These are phyloP conservation scores for Caracal caracal DNA, from an alignment of 2,113 vertebrate species.

Conservation along the genomic window DNA sequence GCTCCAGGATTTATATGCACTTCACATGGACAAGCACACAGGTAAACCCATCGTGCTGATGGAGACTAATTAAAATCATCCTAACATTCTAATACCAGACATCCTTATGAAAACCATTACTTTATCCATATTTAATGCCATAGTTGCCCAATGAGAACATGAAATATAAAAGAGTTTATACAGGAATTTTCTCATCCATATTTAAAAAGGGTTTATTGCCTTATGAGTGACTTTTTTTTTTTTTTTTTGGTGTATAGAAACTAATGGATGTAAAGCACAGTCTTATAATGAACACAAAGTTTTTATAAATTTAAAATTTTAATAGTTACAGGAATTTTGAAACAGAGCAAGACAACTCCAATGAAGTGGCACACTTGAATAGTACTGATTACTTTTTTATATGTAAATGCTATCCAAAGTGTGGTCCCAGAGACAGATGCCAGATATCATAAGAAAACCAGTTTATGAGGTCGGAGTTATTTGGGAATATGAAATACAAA, in stretches of 20 bases:
- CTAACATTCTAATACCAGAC: slow-evolving; percentile 55
- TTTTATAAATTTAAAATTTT: neutral
- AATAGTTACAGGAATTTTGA: neutral
- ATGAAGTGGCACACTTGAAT: neutral
- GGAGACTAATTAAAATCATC: slow-evolving; percentile 84
- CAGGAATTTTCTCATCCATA: neutral
- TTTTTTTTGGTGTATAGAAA: neutral
- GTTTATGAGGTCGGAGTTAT: neutral
- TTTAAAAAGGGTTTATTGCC: neutral
- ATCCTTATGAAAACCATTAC: slow-evolving; percentile 33
- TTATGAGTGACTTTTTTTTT: neutral
- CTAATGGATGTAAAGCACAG: neutral
- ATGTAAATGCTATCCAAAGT: neutral
- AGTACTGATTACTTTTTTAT: neutral
- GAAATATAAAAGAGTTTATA: neutral
- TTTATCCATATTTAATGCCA: slow-evolving; percentile 59
- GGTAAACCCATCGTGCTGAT: slow-evolving; percentile 82
- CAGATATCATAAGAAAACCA: neutral
- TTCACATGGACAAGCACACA: slow-evolving; percentile 81
- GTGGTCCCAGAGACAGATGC: neutral
- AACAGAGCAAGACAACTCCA: neutral
- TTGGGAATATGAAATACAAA: neutral
- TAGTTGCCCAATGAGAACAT: neutral
- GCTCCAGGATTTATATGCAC: slow-evolving; percentile 82
- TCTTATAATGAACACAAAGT: neutral